These are phyloP conservation scores for Harlomillsia oculata DNA, from an alignment of 1,140 invertebrate species.

Conservation along the genomic window DNA sequence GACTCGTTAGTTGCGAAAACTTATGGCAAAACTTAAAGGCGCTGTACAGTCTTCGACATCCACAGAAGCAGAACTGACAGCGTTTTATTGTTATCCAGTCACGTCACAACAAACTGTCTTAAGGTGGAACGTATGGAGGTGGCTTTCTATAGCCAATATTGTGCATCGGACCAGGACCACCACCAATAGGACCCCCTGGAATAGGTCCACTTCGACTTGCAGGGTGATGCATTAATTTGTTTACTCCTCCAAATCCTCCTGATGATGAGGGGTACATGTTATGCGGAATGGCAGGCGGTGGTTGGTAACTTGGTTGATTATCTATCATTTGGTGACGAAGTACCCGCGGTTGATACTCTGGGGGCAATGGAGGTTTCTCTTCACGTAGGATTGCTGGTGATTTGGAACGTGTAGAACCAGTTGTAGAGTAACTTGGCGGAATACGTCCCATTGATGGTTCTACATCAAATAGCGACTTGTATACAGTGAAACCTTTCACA, in stretches of 20 bases:
- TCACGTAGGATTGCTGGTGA: not conserved
- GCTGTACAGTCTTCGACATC: too few relatives aligned
- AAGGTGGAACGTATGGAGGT: constrained; percentile 82
- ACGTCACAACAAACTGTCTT: too few relatives aligned
- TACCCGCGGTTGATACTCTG: constrained; percentile 41
- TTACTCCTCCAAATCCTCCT: constrained; percentile 63
- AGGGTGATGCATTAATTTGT: constrained; percentile 75
- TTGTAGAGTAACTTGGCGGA: not conserved
- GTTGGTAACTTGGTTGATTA: constrained; percentile 10
- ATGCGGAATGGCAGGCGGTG: constrained; percentile 10
- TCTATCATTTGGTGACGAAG: constrained; percentile 59
- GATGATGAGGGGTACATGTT: too few relatives aligned
- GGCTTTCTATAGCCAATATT: constrained; percentile 68
- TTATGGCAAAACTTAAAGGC: too few relatives aligned
- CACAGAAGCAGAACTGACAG: too few relatives aligned
- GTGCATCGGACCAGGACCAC: constrained; percentile 37
- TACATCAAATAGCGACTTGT: not conserved
- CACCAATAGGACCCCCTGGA: constrained; percentile 17
- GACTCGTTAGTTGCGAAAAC: too few relatives aligned
- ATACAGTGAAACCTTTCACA: not conserved
- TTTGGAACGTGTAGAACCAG: not conserved
- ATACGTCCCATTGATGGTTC: not conserved
- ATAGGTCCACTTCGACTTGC: constrained; percentile 56
- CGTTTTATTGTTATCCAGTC: too few relatives aligned
- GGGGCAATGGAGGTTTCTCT: constrained; percentile 3